Evolutionary conservation across 2,888 invertebrate species (phyloP).

Genomic region (Epistrophe eligans): DNA sequence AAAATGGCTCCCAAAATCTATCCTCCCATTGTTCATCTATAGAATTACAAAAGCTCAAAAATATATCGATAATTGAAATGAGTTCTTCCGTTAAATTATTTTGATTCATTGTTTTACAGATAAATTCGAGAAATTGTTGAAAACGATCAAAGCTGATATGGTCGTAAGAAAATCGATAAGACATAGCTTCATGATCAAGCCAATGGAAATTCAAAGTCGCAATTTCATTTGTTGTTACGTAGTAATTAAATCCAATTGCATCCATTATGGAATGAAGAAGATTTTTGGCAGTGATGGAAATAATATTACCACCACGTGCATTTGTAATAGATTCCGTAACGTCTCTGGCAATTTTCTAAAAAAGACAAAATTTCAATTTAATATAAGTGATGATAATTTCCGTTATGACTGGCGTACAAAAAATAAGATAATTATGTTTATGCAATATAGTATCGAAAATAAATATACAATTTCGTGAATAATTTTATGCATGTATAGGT

Average conservation of each 20-base stretch:
- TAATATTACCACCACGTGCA: constrained; percentile 2
- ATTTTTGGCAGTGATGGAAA: constrained; percentile 13
- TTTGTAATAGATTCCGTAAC: constrained; percentile 8
- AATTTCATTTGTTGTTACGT: constrained; percentile 41
- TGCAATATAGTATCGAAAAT: too few species aligned
- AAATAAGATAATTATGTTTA: too few species aligned
- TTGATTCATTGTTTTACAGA: constrained; percentile 29
- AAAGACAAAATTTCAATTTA: background rate
- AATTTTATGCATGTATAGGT: too few species aligned
- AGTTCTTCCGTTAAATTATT: constrained; percentile 7
- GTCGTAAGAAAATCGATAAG: constrained; percentile 29
- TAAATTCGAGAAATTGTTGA: constrained; percentile 11
- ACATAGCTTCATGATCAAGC: constrained; percentile 16
- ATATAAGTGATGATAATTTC: too few species aligned
- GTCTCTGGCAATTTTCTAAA: constrained; percentile 48
- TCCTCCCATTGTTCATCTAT: constrained; percentile 43
- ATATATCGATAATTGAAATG: constrained; percentile 13
- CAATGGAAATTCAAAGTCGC: constrained; percentile 25
- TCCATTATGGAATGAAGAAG: constrained; percentile 63
- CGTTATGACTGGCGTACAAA: too few species aligned
- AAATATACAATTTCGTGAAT: too few species aligned
- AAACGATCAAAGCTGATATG: constrained; percentile 4
- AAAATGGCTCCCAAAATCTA: constrained; percentile 51
- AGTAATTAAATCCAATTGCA: constrained; percentile 57
- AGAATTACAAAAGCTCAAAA: constrained; percentile 35